Evolutionary conservation across 1,140 invertebrate genomes (phyloP), one percentile per base, ranked within the genome.

Genomic region (Pollicipes pollicipes): DNA sequence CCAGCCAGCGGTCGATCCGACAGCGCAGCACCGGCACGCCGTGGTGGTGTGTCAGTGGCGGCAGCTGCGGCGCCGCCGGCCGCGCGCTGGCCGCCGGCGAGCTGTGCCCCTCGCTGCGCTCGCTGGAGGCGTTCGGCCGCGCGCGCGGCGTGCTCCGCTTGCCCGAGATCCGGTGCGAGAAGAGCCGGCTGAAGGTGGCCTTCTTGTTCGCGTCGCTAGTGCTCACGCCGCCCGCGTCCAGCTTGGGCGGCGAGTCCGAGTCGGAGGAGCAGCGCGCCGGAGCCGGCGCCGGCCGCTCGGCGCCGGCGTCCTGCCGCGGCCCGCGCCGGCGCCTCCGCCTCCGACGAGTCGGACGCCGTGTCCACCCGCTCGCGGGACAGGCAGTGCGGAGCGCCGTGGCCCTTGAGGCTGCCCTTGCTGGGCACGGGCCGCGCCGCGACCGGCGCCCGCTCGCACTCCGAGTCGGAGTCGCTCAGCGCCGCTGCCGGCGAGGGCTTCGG

Each of bases 191-290:
- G 64, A 66, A 27, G 3, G 64, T 66, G 17, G 64, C 64, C 27
- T 29, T 27, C 64, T 66, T 66, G 64, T 66, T 66, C 24, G 64
- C 64, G n/a, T 66, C 64, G n/a, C 64, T 66, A 2, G 45, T 58
- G 45, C 64, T 29, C 24, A 28, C 64, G 24, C 64, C 64, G 64
- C 28, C 64, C 3, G 27, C 27, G 28, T 66, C 64, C 27, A 66
- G 64, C 64, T 66, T 66, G 17, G 64, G 64, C 17, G 64, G 64
- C 64, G 64, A 66, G 64, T 66, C 64, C 6, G 63, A 64, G 6
- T 64, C 63, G n/a, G 64, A 66, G 64, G 64, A 27, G n/a, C 27
- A 13, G 64, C 6, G n/a, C 6, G 64, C 3, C 28, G 64, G 64
- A 3, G 64, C 3, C 24, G 63, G 63, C n/a, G 63, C 6, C n/a